phyloP scores from a whole-genome alignment of 2,113 vertebrate genomes.

The Rhizomys pruinosus region DNA sequence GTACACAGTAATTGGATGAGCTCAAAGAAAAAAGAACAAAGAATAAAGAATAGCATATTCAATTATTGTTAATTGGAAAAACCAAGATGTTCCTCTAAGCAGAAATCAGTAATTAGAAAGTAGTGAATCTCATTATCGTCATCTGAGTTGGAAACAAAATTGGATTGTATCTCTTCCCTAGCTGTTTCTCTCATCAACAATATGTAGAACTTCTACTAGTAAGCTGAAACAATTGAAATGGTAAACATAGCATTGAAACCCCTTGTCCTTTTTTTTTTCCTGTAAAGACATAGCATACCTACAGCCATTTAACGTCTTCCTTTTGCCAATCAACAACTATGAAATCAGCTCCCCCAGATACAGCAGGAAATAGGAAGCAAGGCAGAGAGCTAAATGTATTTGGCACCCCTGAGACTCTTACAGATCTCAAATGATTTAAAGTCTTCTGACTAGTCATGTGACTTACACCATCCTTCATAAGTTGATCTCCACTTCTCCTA shows the following conservation, averaged over 20 bases:
- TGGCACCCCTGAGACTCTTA: background rate
- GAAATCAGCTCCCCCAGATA: background rate
- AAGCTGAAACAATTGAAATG: background rate
- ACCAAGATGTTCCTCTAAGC: slow-evolving; percentile 70
- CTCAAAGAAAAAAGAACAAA: slow-evolving; percentile 64
- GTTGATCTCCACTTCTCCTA: background rate
- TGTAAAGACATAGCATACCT: background rate
- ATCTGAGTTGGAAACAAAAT: slow-evolving; percentile 68
- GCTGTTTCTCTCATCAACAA: slow-evolving; percentile 50
- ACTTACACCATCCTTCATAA: background rate
- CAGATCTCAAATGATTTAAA: slow-evolving; percentile 43
- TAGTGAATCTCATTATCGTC: slow-evolving; percentile 73
- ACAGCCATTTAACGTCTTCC: slow-evolving; percentile 12
- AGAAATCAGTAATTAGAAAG: slow-evolving; percentile 80
- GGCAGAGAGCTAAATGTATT: background rate
- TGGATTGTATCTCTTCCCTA: slow-evolving; percentile 33
- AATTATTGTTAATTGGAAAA: slow-evolving; percentile 68
- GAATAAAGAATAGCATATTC: slow-evolving; percentile 15
- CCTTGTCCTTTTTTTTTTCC: background rate
- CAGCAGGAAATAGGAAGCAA: background rate
- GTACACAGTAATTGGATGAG: slow-evolving; percentile 58
- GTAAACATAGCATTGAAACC: background rate
- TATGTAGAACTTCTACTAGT: background rate
- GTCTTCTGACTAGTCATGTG: background rate
- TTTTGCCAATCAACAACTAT: slow-evolving; percentile 38